Evolutionary conservation across 1,140 invertebrate species (phyloP).

Genomic region (Antheraea pernyi): DNA sequence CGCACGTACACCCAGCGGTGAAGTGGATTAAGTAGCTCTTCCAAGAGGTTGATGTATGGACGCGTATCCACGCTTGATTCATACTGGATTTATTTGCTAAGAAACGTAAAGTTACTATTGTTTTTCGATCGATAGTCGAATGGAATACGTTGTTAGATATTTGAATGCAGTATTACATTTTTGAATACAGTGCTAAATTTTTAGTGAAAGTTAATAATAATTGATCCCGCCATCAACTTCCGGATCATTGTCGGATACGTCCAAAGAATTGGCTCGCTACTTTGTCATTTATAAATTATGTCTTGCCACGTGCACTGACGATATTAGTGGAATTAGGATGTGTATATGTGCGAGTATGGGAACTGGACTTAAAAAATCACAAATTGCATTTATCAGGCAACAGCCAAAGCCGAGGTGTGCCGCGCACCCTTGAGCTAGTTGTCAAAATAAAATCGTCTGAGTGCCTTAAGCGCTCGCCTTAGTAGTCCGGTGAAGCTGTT

Average conservation of each 20-base stretch:
- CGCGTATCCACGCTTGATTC: constrained; percentile 22
- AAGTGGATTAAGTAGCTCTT: constrained; percentile 57
- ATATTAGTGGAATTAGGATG: no score
- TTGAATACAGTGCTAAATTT: no score
- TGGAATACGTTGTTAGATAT: no score
- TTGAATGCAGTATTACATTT: no score
- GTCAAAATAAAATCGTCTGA: no score
- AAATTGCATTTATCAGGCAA: no score
- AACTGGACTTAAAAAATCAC: no score
- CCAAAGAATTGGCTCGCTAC: not conserved
- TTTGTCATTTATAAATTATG: not conserved
- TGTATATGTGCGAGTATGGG: no score
- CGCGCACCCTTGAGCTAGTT: no score
- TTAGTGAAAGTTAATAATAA: not conserved
- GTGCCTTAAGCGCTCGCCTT: no score
- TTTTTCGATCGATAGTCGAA: not conserved
- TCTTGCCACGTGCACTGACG: not conserved
- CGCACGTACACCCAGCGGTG: constrained; percentile 51
- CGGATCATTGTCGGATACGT: constrained; percentile 1
- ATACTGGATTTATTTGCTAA: constrained; percentile 4
- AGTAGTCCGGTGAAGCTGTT: no score
- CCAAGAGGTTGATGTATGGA: constrained; percentile 21
- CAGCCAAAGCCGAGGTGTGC: no score
- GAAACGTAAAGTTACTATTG: not conserved
- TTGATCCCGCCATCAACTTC: constrained; percentile 12